A percentile compares a stretch with the other conserved stretches of the same genome.
Evolutionary conservation across 2,888 invertebrate genomes (phyloP).

Genomic region (Argyresthia albistria): DNA sequence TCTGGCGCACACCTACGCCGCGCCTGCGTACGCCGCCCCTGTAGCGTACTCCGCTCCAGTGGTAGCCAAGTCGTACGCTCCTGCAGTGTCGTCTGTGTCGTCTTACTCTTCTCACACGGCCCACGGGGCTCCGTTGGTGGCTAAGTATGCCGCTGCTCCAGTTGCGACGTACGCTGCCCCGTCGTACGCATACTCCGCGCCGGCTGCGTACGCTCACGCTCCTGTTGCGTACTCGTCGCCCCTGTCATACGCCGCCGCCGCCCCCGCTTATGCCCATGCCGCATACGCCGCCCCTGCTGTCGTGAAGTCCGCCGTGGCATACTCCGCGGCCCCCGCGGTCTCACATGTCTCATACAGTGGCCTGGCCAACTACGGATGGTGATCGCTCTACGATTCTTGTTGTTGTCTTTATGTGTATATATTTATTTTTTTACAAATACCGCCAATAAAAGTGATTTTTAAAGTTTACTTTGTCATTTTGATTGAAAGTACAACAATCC

Average conservation of each 20-base stretch:
- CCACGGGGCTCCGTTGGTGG: constrained; percentile 18
- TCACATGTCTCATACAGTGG: constrained; percentile 77
- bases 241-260: constrained; percentile 10
- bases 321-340: constrained; percentile 72
- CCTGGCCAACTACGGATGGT: constrained; percentile 76
- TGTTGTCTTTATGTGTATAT: constrained; percentile 41
- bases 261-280: constrained; percentile 9
- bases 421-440: constrained; percentile 44
- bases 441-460: constrained; percentile 36
- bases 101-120: constrained; percentile 23
- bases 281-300: constrained; percentile 36
- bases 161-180: constrained; percentile 30
- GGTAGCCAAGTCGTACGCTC: constrained; percentile 31
- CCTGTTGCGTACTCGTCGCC: constrained; percentile 3
- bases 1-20: constrained; percentile 16
- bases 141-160: constrained; percentile 22
- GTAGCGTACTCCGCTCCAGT: constrained; percentile 48
- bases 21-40: constrained; percentile 28
- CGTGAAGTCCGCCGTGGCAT: constrained; percentile 51
- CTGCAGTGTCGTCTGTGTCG: constrained; percentile 28
- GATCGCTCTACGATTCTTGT: constrained; percentile 43
- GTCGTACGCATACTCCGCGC: constrained; percentile 14
- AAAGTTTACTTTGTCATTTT: constrained; percentile 2
- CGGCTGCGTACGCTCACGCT: constrained; percentile 31
- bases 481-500: background rate